phyloP scores from a whole-genome alignment of 2,888 invertebrate species.

The Arenicola marina region DNA sequence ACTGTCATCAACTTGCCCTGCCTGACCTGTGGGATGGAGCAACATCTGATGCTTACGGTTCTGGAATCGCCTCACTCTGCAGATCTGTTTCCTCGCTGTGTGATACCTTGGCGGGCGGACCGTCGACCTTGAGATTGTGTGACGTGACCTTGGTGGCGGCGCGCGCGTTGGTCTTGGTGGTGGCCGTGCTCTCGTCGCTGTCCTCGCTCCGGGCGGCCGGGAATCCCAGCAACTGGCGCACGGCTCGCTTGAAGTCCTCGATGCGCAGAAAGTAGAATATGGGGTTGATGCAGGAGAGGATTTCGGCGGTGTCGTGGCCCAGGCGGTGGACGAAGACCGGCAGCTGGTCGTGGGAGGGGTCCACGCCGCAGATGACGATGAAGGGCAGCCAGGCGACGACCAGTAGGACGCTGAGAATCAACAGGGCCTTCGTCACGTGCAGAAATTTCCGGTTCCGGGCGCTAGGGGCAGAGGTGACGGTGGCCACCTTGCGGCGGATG shows the following conservation, averaged over 20 bases:
- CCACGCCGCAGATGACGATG: slow-evolving; percentile 5
- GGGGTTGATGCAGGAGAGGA: slow-evolving; percentile 7
- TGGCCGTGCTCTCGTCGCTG: too few species aligned
- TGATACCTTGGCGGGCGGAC: too few species aligned
- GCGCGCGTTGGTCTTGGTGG: too few species aligned
- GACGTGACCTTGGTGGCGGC: too few species aligned
- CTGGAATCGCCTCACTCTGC: too few species aligned
- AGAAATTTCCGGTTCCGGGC: neutral
- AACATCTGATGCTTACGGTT: too few species aligned
- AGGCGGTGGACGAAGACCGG: slow-evolving; percentile 2
- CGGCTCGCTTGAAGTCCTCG: neutral
- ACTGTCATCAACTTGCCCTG: too few species aligned
- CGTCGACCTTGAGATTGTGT: too few species aligned
- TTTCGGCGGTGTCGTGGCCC: slow-evolving; percentile 7
- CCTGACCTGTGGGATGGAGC: too few species aligned
- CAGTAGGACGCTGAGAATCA: slow-evolving; percentile 3
- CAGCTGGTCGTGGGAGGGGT: slow-evolving; percentile 1
- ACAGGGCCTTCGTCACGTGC: neutral
- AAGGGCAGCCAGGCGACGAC: slow-evolving; percentile 8
- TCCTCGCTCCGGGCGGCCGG: too few species aligned
- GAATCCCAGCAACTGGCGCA: neutral
- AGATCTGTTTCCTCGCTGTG: too few species aligned
- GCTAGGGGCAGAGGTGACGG: neutral
- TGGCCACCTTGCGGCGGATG: neutral
- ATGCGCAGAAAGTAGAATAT: slow-evolving; percentile 6